Base-by-base conservation (phyloP, 2,113 vertebrate species). In the Pleuronectes platessa region DNA sequence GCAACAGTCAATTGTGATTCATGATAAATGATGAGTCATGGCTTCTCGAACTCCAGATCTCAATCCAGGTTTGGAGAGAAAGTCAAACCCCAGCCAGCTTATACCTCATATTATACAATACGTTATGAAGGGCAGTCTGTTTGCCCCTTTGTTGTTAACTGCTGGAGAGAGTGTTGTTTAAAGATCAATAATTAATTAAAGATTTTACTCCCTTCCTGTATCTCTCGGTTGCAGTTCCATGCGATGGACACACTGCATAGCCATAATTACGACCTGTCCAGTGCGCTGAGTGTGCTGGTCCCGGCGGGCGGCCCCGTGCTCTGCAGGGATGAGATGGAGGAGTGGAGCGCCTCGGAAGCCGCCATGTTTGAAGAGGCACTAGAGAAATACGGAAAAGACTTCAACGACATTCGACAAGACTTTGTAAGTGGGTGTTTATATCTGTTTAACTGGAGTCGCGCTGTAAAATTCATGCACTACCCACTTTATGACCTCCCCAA, bases 331-430 rank as follows among this genome's bases (percentile, higher is more conserved):
- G 97, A 99, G 93, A 99, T 99, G 97, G 97, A 99, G 87, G 97
- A 99, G 90, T 99, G 97, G 97, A 99, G 97, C 12, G 96, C 97
- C 27, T 99, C 97, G 5, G 97, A 99, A 92, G 97, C 97, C 3
- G 97, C 95, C 92, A 95, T 99, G 90, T 99, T 99, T 76, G 97
- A 99, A 89, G 97, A 99, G 84, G 97, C 97, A 1, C 82, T 99
- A 89, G 97, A 99, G 90, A 99, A 99, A 90, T 99, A 99, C 45
- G 97, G 97, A 85, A 99, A 99, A 93, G 97, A 99, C 94, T 99
- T 99, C 94, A 98, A 97, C 55, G 97, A 99, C 87, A 99, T 99
- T 89, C 97, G 97, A 92, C 97, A 98, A 95, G 97, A 99, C 92
- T 99, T 99, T 92, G 97, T 99, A 91, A 97, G 97, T 37, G 9